Evolutionary conservation across 1,140 invertebrate genomes (phyloP).

Genomic region (Ceratosolen fusciceps): DNA sequence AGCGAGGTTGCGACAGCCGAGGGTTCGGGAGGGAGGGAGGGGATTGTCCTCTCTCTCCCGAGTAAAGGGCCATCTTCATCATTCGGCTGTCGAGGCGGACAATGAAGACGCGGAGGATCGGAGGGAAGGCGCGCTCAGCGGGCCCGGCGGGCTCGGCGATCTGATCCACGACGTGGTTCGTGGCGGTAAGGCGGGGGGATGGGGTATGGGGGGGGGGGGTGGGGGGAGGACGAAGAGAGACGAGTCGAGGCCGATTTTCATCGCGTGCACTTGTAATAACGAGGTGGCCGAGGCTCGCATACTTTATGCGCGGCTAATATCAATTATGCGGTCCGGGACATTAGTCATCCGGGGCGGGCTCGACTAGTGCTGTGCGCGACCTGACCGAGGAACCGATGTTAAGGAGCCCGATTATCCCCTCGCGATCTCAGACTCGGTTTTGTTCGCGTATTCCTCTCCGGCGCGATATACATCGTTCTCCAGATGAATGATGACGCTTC

Average conservation of each 20-base stretch:
- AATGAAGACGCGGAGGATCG: conserved; percentile 32
- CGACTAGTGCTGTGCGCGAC: neutral
- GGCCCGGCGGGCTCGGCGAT: too few species aligned
- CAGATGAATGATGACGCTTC: conserved; percentile 25
- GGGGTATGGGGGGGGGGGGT: too few species aligned
- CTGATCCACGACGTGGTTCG: too few species aligned
- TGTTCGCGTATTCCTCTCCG: neutral
- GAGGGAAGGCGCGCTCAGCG: neutral
- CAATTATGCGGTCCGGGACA: conserved; percentile 15
- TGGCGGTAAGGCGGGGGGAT: too few species aligned
- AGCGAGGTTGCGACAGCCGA: too few species aligned
- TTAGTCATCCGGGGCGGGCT: neutral
- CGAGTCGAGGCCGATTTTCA: conserved; percentile 40
- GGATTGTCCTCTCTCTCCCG: too few species aligned
- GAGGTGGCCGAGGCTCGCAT: neutral
- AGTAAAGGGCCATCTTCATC: too few species aligned
- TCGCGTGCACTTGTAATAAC: conserved; percentile 27
- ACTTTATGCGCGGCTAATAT: conserved; percentile 39
- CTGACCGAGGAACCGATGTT: neutral
- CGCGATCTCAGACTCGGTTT: neutral
- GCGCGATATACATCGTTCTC: conserved; percentile 27
- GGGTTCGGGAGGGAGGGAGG: too few species aligned
- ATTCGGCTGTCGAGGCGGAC: neutral
- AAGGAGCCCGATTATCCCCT: neutral
- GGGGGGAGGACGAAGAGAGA: too few species aligned